Evolutionary conservation across 2,888 invertebrate genomes (phyloP), one percentile per base, ranked within the genome.

Genomic region (Cheilosia vulpina): DNA sequence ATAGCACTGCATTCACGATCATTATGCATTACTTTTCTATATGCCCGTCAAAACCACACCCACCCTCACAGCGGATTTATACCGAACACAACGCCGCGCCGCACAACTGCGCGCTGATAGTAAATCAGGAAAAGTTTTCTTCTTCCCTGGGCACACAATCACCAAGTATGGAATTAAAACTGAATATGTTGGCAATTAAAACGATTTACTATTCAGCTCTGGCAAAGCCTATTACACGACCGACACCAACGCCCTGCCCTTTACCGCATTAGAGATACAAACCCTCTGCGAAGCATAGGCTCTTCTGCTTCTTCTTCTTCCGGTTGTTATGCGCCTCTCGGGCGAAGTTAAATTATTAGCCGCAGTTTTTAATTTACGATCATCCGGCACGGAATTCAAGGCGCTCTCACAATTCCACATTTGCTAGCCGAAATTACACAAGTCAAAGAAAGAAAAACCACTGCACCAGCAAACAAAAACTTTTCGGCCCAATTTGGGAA

Each of bases 181-280:
- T 65, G 80, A 73, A 73, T 78, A 57, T 79, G 73, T 60, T 60
- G 80, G 84, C 84, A 84, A 84, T 84, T 84, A 84, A 84, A 84
- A 80, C 65, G 80, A 84, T 84, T 84, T 84, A 84, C 75, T 71
- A 80, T 60, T 55, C 60, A 53, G 57, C 58, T 43, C 43, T 73
- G 68, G 60, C 41, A 57, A 76, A 43, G 69, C 63, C 73, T 75
- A 73, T 58, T 62, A 66, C 27, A 55, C 43, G 52, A 58, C 55
- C 47, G 15, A 58, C 5, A 4, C 45, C 13, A 65, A 43, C 55
- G 60, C 45, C 66, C 43, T 17, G 13, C 9, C 41, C n/a, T 19
- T 45, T 60, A 52, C 43, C 34, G 34, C 76, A 60, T 77, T 69
- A 72, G 43, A 57, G 55, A 76, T 76, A 76, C 43, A 50, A 4